These are phyloP conservation scores for Saccopteryx leptura DNA, from an alignment of 2,113 vertebrate genomes.

Conservation along the genomic window DNA sequence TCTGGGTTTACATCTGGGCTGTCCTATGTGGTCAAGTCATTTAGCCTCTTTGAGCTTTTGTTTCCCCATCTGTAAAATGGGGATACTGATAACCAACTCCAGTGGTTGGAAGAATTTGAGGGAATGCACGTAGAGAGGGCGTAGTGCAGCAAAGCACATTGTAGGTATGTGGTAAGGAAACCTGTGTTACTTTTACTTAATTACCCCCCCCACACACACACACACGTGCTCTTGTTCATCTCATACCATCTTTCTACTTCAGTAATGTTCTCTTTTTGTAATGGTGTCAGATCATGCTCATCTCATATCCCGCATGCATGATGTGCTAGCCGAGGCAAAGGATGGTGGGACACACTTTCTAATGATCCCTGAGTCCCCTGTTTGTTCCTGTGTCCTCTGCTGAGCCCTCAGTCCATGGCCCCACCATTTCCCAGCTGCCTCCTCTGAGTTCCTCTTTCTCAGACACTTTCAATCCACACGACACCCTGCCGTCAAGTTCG, in stretches of 20 bases:
- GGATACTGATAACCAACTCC: not conserved
- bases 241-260: not conserved
- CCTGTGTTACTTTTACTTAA: not conserved
- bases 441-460: not conserved
- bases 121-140: not conserved
- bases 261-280: not conserved
- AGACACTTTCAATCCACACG: not conserved
- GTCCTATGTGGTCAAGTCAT: not conserved
- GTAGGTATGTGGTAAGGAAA: not conserved
- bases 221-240: not conserved
- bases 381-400: not conserved
- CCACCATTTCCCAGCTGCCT: not conserved
- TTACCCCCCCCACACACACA: not conserved
- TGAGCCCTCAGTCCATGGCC: not conserved
- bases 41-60: not conserved
- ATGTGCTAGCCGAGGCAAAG: not conserved
- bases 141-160: rapidly evolving
- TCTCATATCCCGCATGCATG: not conserved
- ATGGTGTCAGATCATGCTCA: not conserved
- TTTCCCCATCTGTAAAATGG: not conserved
- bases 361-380: not conserved
- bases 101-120: not conserved
- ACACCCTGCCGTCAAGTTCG: not conserved
- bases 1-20: not conserved
- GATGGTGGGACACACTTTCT: not conserved